Base-by-base conservation (phyloP, 2,113 vertebrate genomes). In the Pleuronectes platessa region DNA sequence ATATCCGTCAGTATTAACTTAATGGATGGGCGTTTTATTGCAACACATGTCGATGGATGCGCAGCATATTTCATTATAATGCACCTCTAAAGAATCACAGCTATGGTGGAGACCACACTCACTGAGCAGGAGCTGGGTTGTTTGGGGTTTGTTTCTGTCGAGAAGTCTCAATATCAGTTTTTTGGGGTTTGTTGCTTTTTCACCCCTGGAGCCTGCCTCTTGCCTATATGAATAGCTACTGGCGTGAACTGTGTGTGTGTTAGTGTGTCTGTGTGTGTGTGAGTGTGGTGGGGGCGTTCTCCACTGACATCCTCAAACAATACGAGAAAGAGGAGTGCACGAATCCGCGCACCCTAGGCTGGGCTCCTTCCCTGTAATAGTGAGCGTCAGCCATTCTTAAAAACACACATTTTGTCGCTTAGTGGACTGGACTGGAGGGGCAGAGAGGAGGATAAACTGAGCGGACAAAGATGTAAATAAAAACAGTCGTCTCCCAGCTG, bases 381-480 rank as follows among this genome's bases (percentile, higher is more conserved):
- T 78, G 88, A 82, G 89, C 88, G 89, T 88, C 91, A 86, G 89
- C 89, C 89, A 89, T 90, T 92, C 91, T 89, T 83, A 88, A 92
- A 93, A 93, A 90, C 54, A 90, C 79, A 92, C 79, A 89, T 90
- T 92, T 89, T 87, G 88, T 85, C 58, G 85, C 74, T 85, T 87
- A 88, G 89, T 92, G 85, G 86, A 88, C 81, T 87, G 51, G 95
- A 94, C 18, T 54, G 51, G 51, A n/a, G 7, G 20, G 94, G 95
- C 94, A 95, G 94, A 95, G 96, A 95, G 95, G 95, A 96, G 96
- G 96, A 96, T 95, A 88, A 96, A 94, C 94, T 94, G 95, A 93
- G 90, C 95, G 95, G 94, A 95, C 94, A 95, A 94, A 96, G 96
- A 97, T 97, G 96, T 97, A 96, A 98, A 97, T 97, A 96, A 98